Evolutionary conservation across 1,140 invertebrate genomes (phyloP), one percentile per base, ranked within the genome.

Genomic region (Aethina tumida): DNA sequence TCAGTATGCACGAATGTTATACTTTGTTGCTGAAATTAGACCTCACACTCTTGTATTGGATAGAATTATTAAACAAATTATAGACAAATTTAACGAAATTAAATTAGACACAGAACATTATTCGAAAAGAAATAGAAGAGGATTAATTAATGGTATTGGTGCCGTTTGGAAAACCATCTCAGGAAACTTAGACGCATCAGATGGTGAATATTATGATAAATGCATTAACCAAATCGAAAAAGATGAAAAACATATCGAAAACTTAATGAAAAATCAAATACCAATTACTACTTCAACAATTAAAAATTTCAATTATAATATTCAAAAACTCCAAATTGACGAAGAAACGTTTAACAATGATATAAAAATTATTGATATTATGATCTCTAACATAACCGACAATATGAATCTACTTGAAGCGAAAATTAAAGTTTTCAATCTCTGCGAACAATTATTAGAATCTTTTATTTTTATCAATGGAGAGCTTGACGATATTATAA

Each of bases 201-300:
- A 50, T 19, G 45, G 48, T 4, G 34, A 47, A 39, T 50, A 47
- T 30, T 48, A 37, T 29, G 33, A 47, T 35, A 20, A 41, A 7
- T 47, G 45, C 18, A 50, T 50, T 7, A 22, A 47, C 8, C 43
- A 39, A 47, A 8, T 47, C 8, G 35, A 17, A 19, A 43, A 35
- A 4, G 41, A 47, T 12, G 41, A 47, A 34, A 2, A 21, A n/a
- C 18, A 47, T 32, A 14, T 47, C 8, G 36, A 49, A 43, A 39
- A 42, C 5, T 16, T 49, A 19, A 24, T 49, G 14, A 39, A 46
- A 35, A 39, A 46, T 13, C 47, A 46, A 40, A 49, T 49, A 18
- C 39, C 43, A 20, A 28, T 49, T 5, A 32, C 35, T 13, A 42
- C 43, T 5, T 42, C 38, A 5, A 41, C 39, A 0, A 46, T 49